Base-by-base conservation (phyloP, 2,113 vertebrate genomes). In the Tylochromis polylepis region DNA sequence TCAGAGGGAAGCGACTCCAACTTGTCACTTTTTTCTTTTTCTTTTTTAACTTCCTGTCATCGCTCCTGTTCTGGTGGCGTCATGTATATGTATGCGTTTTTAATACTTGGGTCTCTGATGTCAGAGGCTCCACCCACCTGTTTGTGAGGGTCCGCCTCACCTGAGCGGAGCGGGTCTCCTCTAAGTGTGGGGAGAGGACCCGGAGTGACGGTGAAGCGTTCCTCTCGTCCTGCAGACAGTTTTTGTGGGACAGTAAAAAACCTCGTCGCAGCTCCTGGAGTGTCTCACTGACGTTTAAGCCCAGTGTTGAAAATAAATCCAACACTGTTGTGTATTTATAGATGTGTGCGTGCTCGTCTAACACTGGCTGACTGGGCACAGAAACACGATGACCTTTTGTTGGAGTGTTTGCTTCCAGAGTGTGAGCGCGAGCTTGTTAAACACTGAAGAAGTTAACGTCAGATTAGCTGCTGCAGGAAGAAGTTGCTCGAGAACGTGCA, bases 291-390 rank as follows among this genome's bases (percentile, higher is more conserved):
- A 75, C 4, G 11, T 75, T 75, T 51, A 27, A 51, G 10, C 15
- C 43, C 4, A 49, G 70, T 75, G 70, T 75, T 75, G 24, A 75
- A 75, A 0, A 51, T 49, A 12, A 51, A 51, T 46, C 24, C 3
- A 49, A 0, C 70, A 49, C 10, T 27, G 67, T 46, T 75, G 67
- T 49, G 67, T 75, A 18, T 75, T 49, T 49, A 75, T 75, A 49
- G 41, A 12, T 9, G n/a, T 1, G 62, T 65, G 62, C 14, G 41
- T 0, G 2, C 1, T n/a, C 6, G 0, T 5, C 7, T 67, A 15
- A 41, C 20, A 22, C 62, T 24, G 62, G 67, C 67, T 29, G 67
- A 29, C 70, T 51, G 70, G 1, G 24, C 43, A 8, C 8, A 51
- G 70, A 29, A 75, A 1, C 6, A 1, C 2, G 6, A 1, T 3